Evolutionary conservation across 2,113 vertebrate species (phyloP), one percentile per base, ranked within the genome.

Genomic region (Telmatochromis sp.): DNA sequence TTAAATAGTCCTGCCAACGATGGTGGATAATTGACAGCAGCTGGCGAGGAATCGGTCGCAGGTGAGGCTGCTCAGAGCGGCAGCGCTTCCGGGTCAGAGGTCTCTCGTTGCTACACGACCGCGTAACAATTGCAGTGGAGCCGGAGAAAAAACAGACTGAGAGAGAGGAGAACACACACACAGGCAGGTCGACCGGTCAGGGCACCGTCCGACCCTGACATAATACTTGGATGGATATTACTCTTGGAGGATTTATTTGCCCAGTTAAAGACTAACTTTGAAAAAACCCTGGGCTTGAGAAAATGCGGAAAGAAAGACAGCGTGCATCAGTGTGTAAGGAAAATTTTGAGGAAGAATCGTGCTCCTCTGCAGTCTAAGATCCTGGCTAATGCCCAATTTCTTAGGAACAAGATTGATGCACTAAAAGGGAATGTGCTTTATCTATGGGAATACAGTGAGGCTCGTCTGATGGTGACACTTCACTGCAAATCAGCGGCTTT

Each of bases 61-160:
- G 54, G 6, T 57, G 54, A 57, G 54, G 54, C 54, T 0, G 54
- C 12, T 55, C 0, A 55, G 54, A 55, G 54, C 2, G 0, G 12
- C 54, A 57, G 21, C 54, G 12, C 54, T 26, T 55, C 54, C 4
- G 1, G 54, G 21, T 14, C 3, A 1, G 0, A 57, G 6, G 54
- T 26, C 54, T 7, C 54, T 55, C 54, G 12, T 55, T 55, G 11
- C 12, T 55, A 55, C 54, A 55, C 3, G 4, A 55, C 54, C 21
- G 12, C 1, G 4, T 55, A 55, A 55, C 54, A 55, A 55, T 55
- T 0, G 53, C 11, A 55, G 53, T 0, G 11, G 53, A 55, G 21
- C 21, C 4, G 1, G 21, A 55, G 53, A 55, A 23, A 55, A 23
- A 0, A 23, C 53, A 23, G 53, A 23, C 4, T 23, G 21, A 55